Percentiles rank a stretch among this genome's conserved stretches.
Conservation (phyloP, 2,797 vertebrate species). For the Pantherophis alleghaniensis region DNA sequence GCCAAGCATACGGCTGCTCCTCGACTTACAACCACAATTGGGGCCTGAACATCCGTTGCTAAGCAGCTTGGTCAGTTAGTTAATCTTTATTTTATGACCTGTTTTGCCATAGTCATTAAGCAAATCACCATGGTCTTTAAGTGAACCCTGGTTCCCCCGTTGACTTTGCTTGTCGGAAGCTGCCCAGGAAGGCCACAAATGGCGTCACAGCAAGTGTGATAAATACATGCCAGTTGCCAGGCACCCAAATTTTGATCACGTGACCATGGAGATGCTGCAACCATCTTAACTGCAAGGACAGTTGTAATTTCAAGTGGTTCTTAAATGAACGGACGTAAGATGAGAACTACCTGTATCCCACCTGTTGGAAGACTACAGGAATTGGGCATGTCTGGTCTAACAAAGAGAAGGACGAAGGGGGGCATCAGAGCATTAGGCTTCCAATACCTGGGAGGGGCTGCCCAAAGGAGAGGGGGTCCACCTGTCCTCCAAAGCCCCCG, state of each 20-base stretch:
- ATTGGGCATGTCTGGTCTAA: not conserved
- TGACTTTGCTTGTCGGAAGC: not conserved
- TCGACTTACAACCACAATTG: not conserved
- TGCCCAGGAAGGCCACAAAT: not conserved
- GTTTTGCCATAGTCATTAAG: not conserved
- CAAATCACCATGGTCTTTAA: not conserved
- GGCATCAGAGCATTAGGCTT: not conserved
- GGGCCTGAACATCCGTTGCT: not conserved
- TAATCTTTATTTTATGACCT: not conserved
- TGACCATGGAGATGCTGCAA: not conserved
- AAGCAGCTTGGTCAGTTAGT: not conserved
- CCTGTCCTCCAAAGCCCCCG: not conserved
- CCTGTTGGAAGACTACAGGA: not conserved
- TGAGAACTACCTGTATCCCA: not conserved
- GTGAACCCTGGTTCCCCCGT: not conserved
- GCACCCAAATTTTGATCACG: not conserved
- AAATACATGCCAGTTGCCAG: not conserved
- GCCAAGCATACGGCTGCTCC: not conserved
- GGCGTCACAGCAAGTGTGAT: fast-evolving
- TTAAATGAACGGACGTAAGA: not conserved
- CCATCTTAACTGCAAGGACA: not conserved
- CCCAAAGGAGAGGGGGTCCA: not conserved
- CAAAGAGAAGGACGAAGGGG: not conserved
- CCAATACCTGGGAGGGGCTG: not conserved
- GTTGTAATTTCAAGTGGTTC: not conserved